phyloP scores from a whole-genome alignment of 1,140 invertebrate genomes.

The Nasonia longicornis region DNA sequence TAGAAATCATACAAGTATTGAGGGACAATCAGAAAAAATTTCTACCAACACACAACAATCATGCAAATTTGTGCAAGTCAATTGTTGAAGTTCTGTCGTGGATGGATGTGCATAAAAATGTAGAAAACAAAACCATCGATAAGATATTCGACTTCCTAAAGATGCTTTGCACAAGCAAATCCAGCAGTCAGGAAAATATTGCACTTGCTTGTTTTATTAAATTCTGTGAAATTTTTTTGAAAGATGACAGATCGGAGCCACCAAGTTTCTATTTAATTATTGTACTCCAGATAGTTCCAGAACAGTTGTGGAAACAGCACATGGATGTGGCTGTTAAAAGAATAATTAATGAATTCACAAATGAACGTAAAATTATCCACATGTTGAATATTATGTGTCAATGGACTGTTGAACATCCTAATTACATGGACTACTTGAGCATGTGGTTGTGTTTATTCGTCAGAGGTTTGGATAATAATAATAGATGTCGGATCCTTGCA shows the following conservation, averaged over 20 bases:
- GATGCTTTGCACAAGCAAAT: conserved; percentile 45
- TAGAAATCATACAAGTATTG: conserved; percentile 51
- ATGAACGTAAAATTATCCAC: conserved; percentile 46
- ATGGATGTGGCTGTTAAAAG: conserved; percentile 65
- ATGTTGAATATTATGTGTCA: conserved; percentile 35
- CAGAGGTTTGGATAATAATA: conserved; percentile 32
- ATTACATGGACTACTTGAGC: conserved; percentile 25
- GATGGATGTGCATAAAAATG: conserved; percentile 49
- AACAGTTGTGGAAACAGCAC: conserved; percentile 63
- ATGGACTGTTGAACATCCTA: conserved; percentile 25
- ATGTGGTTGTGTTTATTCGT: conserved; percentile 41
- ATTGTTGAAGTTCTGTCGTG: conserved; percentile 53
- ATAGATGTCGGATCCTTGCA: conserved; percentile 30
- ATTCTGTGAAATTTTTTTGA: conserved; percentile 61
- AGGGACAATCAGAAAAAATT: conserved; percentile 47
- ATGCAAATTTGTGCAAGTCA: conserved; percentile 54
- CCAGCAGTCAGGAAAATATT: conserved; percentile 48
- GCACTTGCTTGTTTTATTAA: conserved; percentile 56
- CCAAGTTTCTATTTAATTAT: conserved; percentile 71
- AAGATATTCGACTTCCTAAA: conserved; percentile 53
- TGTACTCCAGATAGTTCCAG: conserved; percentile 69
- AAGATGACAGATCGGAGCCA: conserved; percentile 51
- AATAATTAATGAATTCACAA: conserved; percentile 58
- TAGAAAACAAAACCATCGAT: conserved; percentile 50
- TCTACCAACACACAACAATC: conserved; percentile 37